Base-by-base conservation (phyloP, 2,113 vertebrate species). In the Manacus vitellinus region DNA sequence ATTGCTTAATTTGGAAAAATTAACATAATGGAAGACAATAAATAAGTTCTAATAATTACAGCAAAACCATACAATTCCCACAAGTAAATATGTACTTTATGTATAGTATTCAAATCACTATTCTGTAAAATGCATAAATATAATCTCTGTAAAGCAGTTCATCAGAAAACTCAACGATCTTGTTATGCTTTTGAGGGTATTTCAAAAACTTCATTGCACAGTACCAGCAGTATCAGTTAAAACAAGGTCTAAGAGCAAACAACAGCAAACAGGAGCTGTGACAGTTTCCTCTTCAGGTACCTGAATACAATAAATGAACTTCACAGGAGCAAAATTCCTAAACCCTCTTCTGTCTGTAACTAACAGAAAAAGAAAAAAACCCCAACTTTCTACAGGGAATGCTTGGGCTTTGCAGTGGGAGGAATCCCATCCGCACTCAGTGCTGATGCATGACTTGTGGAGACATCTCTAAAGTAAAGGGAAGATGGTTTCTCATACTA, bases 21-120 rank as follows among this genome's bases (percentile, higher is more conserved):
- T 97, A 98, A 80, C 94, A 97, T 97, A 97, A 97, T 94, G 85
- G 86, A 96, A 97, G 74, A 88, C 56, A 97, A 97, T 97, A 97
- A 97, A 96, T 97, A 96, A 92, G 63, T 72, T 95, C 89, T 96
- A 97, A 97, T 97, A 98, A 98, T 97, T 97, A 97, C 84, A 97
- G 80, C 63, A 97, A 97, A 94, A 70, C 88, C 93, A 87, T 52
- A 54, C 66, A 96, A 97, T 97, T 97, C 95, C 92, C 97, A 79
- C 67, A 97, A 85, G 95, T 86, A 97, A 97, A 97, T 83, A 96
- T 85, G 92, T 90, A 68, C 81, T 96, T 85, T 96, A 88, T 89
- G 91, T 95, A 37, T 37, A 10, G 55, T 96, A 91, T 70, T 97
- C 89, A 97, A 98, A 96, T 96, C 93, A 74, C 63, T 93, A 88